Percentiles rank a stretch among this genome's conserved stretches.
Evolutionary conservation across 2,888 invertebrate species (phyloP).

Genomic region (Oxyscelio sp.): DNA sequence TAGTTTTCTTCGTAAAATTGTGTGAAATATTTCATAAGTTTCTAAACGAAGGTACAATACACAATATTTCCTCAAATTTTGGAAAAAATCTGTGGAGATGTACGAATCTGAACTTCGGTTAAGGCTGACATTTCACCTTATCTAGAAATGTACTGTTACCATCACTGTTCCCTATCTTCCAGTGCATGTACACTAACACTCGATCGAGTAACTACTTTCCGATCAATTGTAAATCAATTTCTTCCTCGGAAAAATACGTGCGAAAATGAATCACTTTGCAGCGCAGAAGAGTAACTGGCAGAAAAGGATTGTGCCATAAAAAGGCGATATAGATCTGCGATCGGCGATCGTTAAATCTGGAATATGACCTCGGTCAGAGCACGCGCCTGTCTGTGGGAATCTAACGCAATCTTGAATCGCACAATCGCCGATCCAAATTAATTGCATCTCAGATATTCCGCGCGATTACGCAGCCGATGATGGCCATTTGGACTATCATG

Average conservation of each 20-base stretch:
- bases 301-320: conserved; percentile 35
- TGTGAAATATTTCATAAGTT: too few species aligned
- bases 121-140: too few species aligned
- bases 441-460: conserved; percentile 63
- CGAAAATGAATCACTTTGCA: conserved; percentile 32
- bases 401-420: conserved; percentile 59
- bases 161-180: too few species aligned
- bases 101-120: too few species aligned
- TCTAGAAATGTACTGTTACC: too few species aligned
- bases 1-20: too few species aligned
- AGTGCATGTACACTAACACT: too few species aligned
- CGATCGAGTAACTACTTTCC: too few species aligned
- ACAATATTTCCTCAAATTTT: too few species aligned
- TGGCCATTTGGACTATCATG: conserved; percentile 61
- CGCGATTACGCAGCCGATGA: conserved; percentile 63
- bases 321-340: conserved; percentile 61
- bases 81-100: too few species aligned
- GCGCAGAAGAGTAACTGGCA: conserved; percentile 21
- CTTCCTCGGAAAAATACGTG: conserved; percentile 15
- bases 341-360: conserved; percentile 63
- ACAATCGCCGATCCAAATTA: conserved; percentile 60
- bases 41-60: too few species aligned
- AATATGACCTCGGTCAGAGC: conserved; percentile 69
- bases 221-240: not conserved
- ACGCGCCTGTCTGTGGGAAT: conserved; percentile 66